These are phyloP conservation scores for Varanus komodoensis DNA, from an alignment of 2,113 vertebrate species.

Conservation along the genomic window DNA sequence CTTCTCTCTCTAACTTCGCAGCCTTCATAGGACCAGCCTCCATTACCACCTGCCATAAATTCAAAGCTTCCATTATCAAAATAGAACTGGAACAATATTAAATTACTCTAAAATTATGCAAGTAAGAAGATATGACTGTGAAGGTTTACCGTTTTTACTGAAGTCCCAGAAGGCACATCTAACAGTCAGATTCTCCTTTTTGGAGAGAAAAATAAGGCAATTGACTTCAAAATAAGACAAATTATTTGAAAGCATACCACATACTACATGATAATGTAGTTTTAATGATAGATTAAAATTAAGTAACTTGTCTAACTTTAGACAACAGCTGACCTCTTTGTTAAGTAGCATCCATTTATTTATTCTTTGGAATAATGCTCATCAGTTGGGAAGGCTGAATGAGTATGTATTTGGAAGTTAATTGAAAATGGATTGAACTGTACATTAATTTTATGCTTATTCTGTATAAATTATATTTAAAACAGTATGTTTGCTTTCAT, in stretches of 20 bases:
- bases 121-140: background rate
- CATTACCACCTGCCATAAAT: conserved; percentile 78
- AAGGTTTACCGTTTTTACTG: conserved; percentile 82
- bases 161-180: conserved; percentile 93
- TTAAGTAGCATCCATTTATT: too few relatives aligned
- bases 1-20: conserved; percentile 82
- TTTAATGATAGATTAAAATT: background rate
- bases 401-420: too few relatives aligned
- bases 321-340: too few relatives aligned
- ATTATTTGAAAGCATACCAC: too few relatives aligned
- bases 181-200: conserved; percentile 78
- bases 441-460: too few relatives aligned
- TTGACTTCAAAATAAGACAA: conserved; percentile 18
- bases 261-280: too few relatives aligned
- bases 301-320: background rate
- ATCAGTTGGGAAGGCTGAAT: too few relatives aligned
- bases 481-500: background rate
- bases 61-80: conserved; percentile 51
- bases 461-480: too few relatives aligned
- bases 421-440: too few relatives aligned
- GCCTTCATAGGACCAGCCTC: conserved; percentile 87
- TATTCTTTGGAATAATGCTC: too few relatives aligned
- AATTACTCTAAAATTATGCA: background rate
- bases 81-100: conserved; percentile 2
- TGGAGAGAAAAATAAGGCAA: conserved; percentile 13